Conservation (phyloP, 1,140 invertebrate species). For the Contarinia nasturtii region DNA sequence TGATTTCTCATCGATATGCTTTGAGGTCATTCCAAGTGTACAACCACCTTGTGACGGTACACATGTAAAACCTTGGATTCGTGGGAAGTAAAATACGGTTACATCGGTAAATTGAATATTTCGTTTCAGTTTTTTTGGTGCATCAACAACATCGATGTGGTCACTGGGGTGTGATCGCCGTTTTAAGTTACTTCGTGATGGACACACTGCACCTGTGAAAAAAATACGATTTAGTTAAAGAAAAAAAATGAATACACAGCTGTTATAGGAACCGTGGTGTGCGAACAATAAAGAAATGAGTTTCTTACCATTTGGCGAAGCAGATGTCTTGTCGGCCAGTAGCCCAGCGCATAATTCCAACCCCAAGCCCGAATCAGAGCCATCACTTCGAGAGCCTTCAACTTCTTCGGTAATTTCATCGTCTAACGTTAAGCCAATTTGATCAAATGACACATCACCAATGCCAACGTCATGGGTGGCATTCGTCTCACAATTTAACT, state of each 20-base stretch:
- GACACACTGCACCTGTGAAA: slow-evolving; percentile 5
- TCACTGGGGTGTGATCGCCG: slow-evolving; percentile 23
- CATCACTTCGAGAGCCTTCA: slow-evolving; percentile 44
- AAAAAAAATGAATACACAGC: too few relatives aligned
- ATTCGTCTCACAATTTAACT: neutral
- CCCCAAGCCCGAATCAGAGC: slow-evolving; percentile 61
- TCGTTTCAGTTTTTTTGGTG: slow-evolving; percentile 45
- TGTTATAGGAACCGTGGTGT: slow-evolving; percentile 13
- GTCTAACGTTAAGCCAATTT: neutral
- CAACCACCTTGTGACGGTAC: slow-evolving; percentile 93
- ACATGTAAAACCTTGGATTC: slow-evolving; percentile 93
- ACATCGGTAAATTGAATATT: slow-evolving; percentile 79
- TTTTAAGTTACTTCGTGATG: slow-evolving; percentile 27
- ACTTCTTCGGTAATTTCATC: slow-evolving; percentile 2
- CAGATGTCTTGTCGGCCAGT: slow-evolving; percentile 4
- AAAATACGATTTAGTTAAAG: too few relatives aligned
- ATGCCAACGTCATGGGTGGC: neutral
- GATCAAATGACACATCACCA: neutral
- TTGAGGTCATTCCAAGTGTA: slow-evolving; percentile 84
- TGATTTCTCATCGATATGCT: slow-evolving; percentile 47
- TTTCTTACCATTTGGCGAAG: slow-evolving; percentile 5
- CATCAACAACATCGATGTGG: slow-evolving; percentile 16
- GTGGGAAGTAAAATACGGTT: slow-evolving; percentile 86
- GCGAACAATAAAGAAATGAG: slow-evolving; percentile 9
- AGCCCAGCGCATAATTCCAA: slow-evolving; percentile 31